Evolutionary conservation across 2,113 vertebrate genomes (phyloP), one percentile per base, ranked within the genome.

Genomic region (Sorex araneus): DNA sequence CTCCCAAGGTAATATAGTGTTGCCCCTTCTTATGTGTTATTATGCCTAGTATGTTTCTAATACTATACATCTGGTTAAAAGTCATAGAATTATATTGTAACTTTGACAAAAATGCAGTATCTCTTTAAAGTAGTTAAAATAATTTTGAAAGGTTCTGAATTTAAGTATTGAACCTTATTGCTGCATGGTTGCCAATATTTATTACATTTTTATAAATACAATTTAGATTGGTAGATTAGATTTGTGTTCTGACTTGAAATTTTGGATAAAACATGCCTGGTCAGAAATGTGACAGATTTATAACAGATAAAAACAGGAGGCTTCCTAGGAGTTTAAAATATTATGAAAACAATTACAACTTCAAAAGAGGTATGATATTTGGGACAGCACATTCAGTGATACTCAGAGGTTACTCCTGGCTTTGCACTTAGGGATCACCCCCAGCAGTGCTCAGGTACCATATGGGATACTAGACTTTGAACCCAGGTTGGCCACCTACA

Each of bases 1-100:
- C 87, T 93, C n/a, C 73, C 67, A 87, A 50, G 9, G 8, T 70
- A 91, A 87, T 86, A 30, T 18, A 63, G 63, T 32, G 3, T 77
- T 69, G 40, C 2, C 34, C 2, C 12, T 85, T 89, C 12, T 70
- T 40, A 66, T 4, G 30, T 64, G 18, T 4, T 60, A 60, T 60
- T 19, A 21, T 60, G 19, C 57, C 57, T 60, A 60, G 78, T 1
- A 75, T 50, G 25, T 74, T 34, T 64, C 25, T 34, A 43, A 11
- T n/a, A 79, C 3, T 40, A 2, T 12, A 84, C 21, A 79, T 50
- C 28, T 57, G 57, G 1, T 0, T 19, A 60, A 67, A 93, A 45
- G 7, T 86, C 21, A 90, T 13, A 25, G 6, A 80, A 43, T 3
- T 36, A 7, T 16, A 81, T 1, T 50, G 2, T 67, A 19, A 71